These are phyloP conservation scores for Phymatocera aterrima DNA, from an alignment of 2,888 invertebrate species.

Conservation along the genomic window DNA sequence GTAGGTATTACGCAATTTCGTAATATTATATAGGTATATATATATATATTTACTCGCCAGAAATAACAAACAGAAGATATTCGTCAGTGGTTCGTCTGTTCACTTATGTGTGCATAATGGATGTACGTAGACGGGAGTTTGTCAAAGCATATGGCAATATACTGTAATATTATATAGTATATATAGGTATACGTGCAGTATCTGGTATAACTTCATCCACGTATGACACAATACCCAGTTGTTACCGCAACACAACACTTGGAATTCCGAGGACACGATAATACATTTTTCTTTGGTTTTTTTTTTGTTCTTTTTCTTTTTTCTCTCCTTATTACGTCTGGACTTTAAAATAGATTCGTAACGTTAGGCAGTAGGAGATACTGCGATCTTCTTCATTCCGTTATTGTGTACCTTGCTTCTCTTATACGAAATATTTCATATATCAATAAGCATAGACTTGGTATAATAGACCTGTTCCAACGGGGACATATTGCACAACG, in stretches of 20 bases:
- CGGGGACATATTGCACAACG: too few species aligned
- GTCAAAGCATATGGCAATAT: background rate
- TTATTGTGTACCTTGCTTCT: too few species aligned
- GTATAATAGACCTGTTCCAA: too few species aligned
- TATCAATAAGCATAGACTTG: too few species aligned
- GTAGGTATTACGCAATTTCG: background rate
- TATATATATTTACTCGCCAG: too few species aligned
- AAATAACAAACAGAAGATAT: slow-evolving; percentile 37
- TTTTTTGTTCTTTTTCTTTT: too few species aligned
- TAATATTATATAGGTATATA: too few species aligned
- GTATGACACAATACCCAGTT: slow-evolving; percentile 10
- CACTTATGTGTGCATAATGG: slow-evolving; percentile 20
- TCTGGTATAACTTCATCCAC: background rate
- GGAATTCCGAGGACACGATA: slow-evolving; percentile 27
- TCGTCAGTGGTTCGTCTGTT: background rate
- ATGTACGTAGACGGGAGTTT: background rate
- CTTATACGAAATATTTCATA: too few species aligned
- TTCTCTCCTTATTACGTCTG: too few species aligned
- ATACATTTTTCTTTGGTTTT: slow-evolving; percentile 2
- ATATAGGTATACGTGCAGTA: background rate
- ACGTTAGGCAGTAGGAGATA: too few species aligned
- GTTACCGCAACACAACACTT: background rate
- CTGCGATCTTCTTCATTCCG: too few species aligned
- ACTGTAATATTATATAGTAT: too few species aligned
- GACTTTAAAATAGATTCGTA: background rate